Evolutionary conservation across 2,888 invertebrate genomes (phyloP).

Genomic region (Macaria notata): DNA sequence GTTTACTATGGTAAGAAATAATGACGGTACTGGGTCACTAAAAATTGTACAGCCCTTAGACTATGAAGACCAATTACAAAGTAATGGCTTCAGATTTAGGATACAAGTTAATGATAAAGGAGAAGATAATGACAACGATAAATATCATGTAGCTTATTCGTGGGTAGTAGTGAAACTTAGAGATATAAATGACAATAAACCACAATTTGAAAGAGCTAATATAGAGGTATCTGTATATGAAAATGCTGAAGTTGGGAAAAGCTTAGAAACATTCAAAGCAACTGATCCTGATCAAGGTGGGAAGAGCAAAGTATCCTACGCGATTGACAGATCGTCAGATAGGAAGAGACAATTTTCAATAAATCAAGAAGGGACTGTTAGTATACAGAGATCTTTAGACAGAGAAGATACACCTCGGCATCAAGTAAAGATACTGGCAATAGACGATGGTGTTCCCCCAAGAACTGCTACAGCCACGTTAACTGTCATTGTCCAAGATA

Average conservation of each 20-base stretch:
- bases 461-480: slow-evolving; percentile 96
- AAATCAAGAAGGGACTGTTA: slow-evolving; percentile 96
- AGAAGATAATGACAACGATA: slow-evolving; percentile 97
- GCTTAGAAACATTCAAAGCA: slow-evolving; percentile 96
- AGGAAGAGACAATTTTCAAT: slow-evolving; percentile 96
- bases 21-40: slow-evolving; percentile 96
- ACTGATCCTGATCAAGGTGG: slow-evolving; percentile 98
- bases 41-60: slow-evolving; percentile 98
- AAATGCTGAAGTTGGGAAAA: slow-evolving; percentile 95
- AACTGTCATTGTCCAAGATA: slow-evolving; percentile 96
- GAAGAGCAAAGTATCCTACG: slow-evolving; percentile 94
- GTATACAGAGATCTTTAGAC: slow-evolving; percentile 95
- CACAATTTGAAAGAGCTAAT: slow-evolving; percentile 95
- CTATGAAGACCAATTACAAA: slow-evolving; percentile 96
- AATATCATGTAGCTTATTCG: slow-evolving; percentile 97
- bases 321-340: slow-evolving; percentile 95
- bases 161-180: slow-evolving; percentile 96
- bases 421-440: slow-evolving; percentile 97
- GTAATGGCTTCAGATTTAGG: slow-evolving; percentile 96
- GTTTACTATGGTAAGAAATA: slow-evolving; percentile 98
- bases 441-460: slow-evolving; percentile 96
- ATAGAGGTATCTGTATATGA: slow-evolving; percentile 96
- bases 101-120: slow-evolving; percentile 97
- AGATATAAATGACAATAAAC: slow-evolving; percentile 99
- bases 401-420: slow-evolving; percentile 97